A percentile compares a stretch with the other conserved stretches of the same genome.
phyloP scores from a whole-genome alignment of 2,888 invertebrate species.

The Andricus quercusramuli region DNA sequence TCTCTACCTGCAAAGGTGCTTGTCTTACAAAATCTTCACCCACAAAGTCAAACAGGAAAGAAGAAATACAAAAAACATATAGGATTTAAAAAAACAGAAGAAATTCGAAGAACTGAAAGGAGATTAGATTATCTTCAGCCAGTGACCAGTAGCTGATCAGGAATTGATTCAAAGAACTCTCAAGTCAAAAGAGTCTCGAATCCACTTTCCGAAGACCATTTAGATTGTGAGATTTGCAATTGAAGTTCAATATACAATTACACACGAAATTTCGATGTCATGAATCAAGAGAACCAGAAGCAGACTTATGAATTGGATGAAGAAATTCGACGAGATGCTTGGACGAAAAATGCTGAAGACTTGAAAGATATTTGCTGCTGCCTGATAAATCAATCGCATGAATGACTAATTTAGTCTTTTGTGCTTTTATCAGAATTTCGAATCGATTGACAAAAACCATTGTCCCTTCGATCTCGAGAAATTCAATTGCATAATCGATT shows the following conservation, averaged over 20 bases:
- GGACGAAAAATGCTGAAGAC: not conserved
- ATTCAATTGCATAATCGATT: not conserved
- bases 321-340: not conserved
- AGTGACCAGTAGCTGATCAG: not conserved
- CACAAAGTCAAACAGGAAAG: not conserved
- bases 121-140: not conserved
- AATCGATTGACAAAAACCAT: not conserved
- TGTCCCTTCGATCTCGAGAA: not conserved
- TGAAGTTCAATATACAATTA: not conserved
- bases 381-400: not conserved
- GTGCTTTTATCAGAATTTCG: not conserved
- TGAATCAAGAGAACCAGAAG: not conserved
- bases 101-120: not conserved
- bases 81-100: not conserved
- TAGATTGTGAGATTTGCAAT: not conserved
- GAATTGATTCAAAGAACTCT: not conserved
- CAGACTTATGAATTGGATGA: not conserved
- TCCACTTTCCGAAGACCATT: not conserved
- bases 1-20: slow-evolving; percentile 1
- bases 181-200: not conserved
- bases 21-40: not conserved
- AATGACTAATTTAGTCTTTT: not conserved
- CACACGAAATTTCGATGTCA: not conserved
- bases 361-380: not conserved
- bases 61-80: not conserved